These are phyloP conservation scores for Helarctos malayanus DNA, from an alignment of 2,797 vertebrate species.

Conservation along the genomic window DNA sequence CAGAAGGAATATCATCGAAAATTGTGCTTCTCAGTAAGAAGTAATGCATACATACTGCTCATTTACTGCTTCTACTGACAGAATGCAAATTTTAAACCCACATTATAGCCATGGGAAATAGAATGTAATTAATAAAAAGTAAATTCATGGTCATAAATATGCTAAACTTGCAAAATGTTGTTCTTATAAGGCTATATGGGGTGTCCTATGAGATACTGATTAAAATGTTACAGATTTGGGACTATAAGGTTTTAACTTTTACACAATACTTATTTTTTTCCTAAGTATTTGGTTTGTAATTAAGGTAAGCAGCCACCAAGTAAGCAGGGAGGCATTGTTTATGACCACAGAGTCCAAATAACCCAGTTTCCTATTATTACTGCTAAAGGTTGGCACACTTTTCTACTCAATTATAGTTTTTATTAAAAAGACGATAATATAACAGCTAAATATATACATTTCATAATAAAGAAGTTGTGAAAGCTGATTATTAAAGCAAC, in stretches of 20 bases:
- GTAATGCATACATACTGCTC: slow-evolving; percentile 68
- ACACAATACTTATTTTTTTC: slow-evolving; percentile 20
- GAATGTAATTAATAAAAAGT: slow-evolving; percentile 65
- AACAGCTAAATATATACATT: slow-evolving; percentile 40
- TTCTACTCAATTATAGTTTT: slow-evolving; percentile 10
- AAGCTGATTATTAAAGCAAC: slow-evolving; percentile 52
- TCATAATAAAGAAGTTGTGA: slow-evolving; percentile 49
- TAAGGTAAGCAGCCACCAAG: slow-evolving; percentile 49
- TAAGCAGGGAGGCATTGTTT: neutral
- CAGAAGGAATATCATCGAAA: slow-evolving; percentile 70
- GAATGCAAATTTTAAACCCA: slow-evolving; percentile 62
- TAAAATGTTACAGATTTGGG: slow-evolving; percentile 55
- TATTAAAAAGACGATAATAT: slow-evolving; percentile 45
- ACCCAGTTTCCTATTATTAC: neutral
- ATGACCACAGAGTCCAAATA: slow-evolving; percentile 2
- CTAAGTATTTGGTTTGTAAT: slow-evolving; percentile 59
- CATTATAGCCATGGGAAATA: slow-evolving; percentile 59
- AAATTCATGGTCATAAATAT: slow-evolving; percentile 59
- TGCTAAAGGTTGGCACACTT: neutral
- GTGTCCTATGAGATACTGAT: slow-evolving; percentile 13
- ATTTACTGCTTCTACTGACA: slow-evolving; percentile 65
- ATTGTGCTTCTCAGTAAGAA: slow-evolving; percentile 54
- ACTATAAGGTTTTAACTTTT: slow-evolving; percentile 21
- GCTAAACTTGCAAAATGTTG: slow-evolving; percentile 46
- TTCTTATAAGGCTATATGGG: neutral